Conservation (phyloP, 2,797 vertebrate species). For the Liparis tanakae region DNA sequence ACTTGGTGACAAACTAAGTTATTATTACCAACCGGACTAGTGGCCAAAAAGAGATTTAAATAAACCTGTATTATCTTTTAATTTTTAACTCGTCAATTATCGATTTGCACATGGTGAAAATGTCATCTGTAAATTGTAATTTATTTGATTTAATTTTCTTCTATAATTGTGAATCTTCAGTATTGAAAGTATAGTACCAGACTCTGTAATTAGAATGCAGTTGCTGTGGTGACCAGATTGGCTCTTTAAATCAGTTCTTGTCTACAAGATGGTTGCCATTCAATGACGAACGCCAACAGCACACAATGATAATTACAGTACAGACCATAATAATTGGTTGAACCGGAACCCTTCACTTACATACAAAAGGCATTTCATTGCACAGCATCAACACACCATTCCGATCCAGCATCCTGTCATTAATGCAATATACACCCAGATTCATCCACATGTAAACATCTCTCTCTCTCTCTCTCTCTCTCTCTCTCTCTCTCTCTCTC, state of each 20-base stretch:
- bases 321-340: not conserved
- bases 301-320: not conserved
- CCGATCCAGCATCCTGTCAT: constrained; percentile 17
- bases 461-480: not conserved
- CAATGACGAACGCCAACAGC: not conserved
- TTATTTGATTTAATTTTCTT: not conserved
- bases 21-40: not conserved
- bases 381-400: constrained; percentile 14
- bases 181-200: not conserved
- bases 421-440: constrained; percentile 2
- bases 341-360: not conserved
- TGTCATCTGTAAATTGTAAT: not conserved
- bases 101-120: not conserved
- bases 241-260: not conserved
- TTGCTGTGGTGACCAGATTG: not conserved
- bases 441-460: constrained; percentile 18
- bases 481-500: not conserved
- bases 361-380: constrained; percentile 2
- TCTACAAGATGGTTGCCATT: constrained; percentile 6
- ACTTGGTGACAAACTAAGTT: not conserved
- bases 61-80: not conserved
- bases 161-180: not conserved
- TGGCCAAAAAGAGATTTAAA: not conserved
- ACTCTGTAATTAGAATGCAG: constrained; percentile 3
- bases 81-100: not conserved